Evolutionary conservation across 2,888 invertebrate genomes (phyloP).

Genomic region (Agriotes lineatus): DNA sequence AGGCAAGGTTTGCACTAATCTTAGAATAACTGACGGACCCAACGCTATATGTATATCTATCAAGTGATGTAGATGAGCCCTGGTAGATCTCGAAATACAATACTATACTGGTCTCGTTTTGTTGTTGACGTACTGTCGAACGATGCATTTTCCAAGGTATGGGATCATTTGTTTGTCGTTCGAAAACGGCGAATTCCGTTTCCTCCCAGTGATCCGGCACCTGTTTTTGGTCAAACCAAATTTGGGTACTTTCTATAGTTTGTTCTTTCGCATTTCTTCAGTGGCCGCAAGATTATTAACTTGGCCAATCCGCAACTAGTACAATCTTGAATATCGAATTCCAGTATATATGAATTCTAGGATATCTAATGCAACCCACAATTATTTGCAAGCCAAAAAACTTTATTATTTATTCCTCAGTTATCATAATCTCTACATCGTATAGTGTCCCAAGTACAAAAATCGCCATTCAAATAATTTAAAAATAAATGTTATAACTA

Average conservation of each 20-base stretch:
- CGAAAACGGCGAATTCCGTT: not conserved
- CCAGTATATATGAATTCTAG: not conserved
- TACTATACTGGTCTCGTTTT: not conserved
- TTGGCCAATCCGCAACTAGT: constrained; percentile 34
- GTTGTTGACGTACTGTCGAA: not conserved
- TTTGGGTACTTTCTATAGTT: no score
- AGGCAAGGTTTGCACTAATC: constrained; percentile 49
- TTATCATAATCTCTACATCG: no score
- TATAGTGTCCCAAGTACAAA: no score
- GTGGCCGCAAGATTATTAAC: constrained; percentile 21
- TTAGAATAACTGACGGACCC: constrained; percentile 42
- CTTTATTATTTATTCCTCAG: no score
- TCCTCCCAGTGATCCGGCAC: not conserved
- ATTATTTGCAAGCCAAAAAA: constrained; percentile 47
- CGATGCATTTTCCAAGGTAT: not conserved
- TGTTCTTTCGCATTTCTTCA: no score
- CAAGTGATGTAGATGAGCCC: not conserved
- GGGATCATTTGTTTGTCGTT: not conserved
- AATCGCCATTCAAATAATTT: no score
- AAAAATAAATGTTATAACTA: no score
- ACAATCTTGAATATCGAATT: constrained; percentile 33
- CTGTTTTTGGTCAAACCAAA: no score
- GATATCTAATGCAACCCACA: constrained; percentile 25
- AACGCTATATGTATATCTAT: not conserved
- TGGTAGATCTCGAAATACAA: not conserved